A percentile compares a stretch with the other conserved stretches of the same genome.
Conservation (phyloP, 2,113 vertebrate genomes). For the Cryptomyrus ogoouensis region DNA sequence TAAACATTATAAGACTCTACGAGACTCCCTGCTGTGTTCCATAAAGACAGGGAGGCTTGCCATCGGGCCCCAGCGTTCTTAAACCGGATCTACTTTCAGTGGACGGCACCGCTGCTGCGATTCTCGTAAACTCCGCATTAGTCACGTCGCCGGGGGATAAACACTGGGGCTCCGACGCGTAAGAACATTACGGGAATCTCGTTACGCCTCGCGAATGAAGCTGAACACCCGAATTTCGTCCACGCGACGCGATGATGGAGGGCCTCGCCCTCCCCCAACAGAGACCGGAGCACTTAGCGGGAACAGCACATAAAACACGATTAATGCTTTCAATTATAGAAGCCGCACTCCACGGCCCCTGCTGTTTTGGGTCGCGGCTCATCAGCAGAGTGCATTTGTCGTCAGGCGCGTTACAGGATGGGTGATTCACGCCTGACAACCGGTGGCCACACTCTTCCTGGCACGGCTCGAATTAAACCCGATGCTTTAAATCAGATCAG, state of each 20-base stretch:
- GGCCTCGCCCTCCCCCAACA: background rate
- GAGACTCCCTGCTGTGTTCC: background rate
- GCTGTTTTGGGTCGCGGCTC: slow-evolving; percentile 5
- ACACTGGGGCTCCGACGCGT: background rate
- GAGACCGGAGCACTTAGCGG: background rate
- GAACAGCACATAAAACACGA: background rate
- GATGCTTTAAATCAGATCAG: slow-evolving; percentile 1
- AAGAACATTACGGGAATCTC: background rate
- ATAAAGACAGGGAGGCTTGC: background rate
- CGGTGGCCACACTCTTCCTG: background rate
- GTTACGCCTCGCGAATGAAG: background rate
- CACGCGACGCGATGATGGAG: background rate
- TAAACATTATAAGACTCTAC: background rate
- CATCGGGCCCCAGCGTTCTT: background rate
- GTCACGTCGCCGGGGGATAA: background rate
- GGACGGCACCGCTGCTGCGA: background rate
- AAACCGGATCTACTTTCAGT: background rate
- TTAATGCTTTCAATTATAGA: slow-evolving; percentile 19
- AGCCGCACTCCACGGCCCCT: background rate
- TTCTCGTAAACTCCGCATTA: background rate
- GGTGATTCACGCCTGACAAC: background rate
- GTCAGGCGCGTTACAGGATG: background rate
- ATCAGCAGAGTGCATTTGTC: slow-evolving; percentile 7
- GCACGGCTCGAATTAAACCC: background rate
- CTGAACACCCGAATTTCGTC: background rate